Conservation (phyloP, 1,140 invertebrate genomes). For the Palaemon carinicauda region DNA sequence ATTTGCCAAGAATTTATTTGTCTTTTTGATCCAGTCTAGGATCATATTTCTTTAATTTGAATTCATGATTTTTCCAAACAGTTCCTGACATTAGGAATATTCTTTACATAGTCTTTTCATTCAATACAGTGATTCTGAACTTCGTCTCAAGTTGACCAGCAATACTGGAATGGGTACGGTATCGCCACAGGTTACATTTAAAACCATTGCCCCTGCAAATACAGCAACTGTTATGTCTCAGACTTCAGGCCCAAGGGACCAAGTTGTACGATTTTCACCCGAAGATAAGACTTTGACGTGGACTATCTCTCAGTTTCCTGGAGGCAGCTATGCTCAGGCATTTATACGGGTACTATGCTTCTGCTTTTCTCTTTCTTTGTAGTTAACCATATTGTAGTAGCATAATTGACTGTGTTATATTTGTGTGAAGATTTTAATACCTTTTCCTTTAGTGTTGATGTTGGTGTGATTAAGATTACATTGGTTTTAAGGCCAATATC, state of each 20-base stretch:
- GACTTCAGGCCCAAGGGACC: conserved; percentile 33
- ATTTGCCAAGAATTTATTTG: no score
- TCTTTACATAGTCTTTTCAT: not conserved
- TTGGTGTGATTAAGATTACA: not conserved
- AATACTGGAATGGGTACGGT: conserved; percentile 46
- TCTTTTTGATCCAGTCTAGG: no score
- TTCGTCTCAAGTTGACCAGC: conserved; percentile 26
- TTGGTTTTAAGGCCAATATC: no score
- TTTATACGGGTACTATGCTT: conserved; percentile 29
- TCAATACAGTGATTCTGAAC: conserved; percentile 31
- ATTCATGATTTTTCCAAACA: not conserved
- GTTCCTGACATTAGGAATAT: not conserved
- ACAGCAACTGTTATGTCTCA: conserved; percentile 40
- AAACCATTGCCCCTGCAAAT: conserved; percentile 12
- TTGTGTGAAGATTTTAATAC: no score
- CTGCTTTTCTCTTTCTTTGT: not conserved
- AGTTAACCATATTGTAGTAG: not conserved
- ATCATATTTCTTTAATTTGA: not conserved
- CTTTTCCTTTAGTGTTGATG: no score
- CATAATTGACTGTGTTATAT: no score
- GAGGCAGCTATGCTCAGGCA: conserved; percentile 45
- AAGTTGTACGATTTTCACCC: conserved; percentile 17
- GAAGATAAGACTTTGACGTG: conserved; percentile 34
- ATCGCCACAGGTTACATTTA: conserved; percentile 27
- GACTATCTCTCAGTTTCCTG: conserved; percentile 45